Evolutionary conservation across 2,888 invertebrate genomes (phyloP).

Genomic region (Yponomeuta plumbellus): DNA sequence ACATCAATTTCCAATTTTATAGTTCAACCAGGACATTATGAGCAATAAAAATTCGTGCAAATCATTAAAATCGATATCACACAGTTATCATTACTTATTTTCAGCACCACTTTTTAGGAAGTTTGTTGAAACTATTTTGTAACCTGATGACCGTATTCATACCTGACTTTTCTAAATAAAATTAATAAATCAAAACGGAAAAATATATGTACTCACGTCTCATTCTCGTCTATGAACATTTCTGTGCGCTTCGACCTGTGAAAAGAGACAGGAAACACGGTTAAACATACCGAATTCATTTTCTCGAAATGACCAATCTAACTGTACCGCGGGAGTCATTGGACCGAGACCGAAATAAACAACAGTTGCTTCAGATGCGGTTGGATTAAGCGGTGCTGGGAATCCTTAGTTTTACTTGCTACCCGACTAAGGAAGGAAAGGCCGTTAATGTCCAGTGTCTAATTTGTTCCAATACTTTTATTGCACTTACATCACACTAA

Average conservation of each 20-base stretch:
- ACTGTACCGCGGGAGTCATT: neutral
- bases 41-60: too few relatives aligned
- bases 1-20: too few relatives aligned
- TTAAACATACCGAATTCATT: slow-evolving; percentile 8
- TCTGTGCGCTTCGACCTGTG: slow-evolving; percentile 64
- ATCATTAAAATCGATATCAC: too few relatives aligned
- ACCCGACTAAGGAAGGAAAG: neutral
- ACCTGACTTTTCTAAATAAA: neutral
- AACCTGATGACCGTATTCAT: too few relatives aligned
- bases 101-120: too few relatives aligned
- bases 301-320: slow-evolving; percentile 6
- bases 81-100: too few relatives aligned
- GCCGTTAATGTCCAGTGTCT: too few relatives aligned
- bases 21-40: too few relatives aligned
- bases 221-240: slow-evolving; percentile 76
- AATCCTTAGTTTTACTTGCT: neutral
- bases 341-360: slow-evolving; percentile 1
- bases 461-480: too few relatives aligned
- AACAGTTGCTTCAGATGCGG: slow-evolving; percentile 1
- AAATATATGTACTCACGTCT: slow-evolving; percentile 54
- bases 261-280: slow-evolving; percentile 26
- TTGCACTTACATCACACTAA: too few relatives aligned
- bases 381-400: neutral
- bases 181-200: slow-evolving; percentile 6
- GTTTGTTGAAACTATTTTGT: too few relatives aligned